Evolutionary conservation across 2,888 invertebrate genomes (phyloP), one percentile per base, ranked within the genome.

Genomic region (Sarcophaga rosellei): DNA sequence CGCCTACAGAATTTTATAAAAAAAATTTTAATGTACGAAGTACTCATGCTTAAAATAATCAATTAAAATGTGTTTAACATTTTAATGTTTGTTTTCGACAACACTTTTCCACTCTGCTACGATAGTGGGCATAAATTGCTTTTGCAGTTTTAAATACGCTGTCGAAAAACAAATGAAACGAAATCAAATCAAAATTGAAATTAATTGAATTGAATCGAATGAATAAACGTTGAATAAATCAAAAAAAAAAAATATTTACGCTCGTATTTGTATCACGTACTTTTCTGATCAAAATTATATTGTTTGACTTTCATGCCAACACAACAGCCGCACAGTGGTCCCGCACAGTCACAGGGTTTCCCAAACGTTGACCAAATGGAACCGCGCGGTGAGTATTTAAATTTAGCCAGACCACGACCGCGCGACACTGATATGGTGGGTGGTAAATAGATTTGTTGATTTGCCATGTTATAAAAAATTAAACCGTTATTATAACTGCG

Each of bases 251-350:
- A 47, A 47, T 15, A 47, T 47, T 15, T 11, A 15, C 47, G 12
- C 8, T 83, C 12, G 63, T 76, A 69, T 81, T 73, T 84, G 35
- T 66, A 63, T 21, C 86, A 89, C 91, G 84, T 89, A 92, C 92
- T 90, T 89, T 92, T 92, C 81, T 92, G 91, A 88, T 93, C 90
- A 70, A 92, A 93, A 87, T 95, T 95, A 84, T 96, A 94, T 59
- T 95, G 93, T 81, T 95, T 94, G 83, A 97, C 94, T 88, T 95
- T 95, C 88, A 97, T 94, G n/a, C 96, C 96, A 3, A 95, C 95
- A 89, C 97, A 97, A 91, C 97, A 97, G 69, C 94, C 95, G 90
- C 97, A 97, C 72, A 94, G 92, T 0, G 94, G 91, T 4, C 93
- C 94, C 21, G 94, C 93, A 90, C 97, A 97, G 11, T 94, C 93